Evolutionary conservation across 1,140 invertebrate genomes (phyloP).

Genomic region (Argopecten irradians): DNA sequence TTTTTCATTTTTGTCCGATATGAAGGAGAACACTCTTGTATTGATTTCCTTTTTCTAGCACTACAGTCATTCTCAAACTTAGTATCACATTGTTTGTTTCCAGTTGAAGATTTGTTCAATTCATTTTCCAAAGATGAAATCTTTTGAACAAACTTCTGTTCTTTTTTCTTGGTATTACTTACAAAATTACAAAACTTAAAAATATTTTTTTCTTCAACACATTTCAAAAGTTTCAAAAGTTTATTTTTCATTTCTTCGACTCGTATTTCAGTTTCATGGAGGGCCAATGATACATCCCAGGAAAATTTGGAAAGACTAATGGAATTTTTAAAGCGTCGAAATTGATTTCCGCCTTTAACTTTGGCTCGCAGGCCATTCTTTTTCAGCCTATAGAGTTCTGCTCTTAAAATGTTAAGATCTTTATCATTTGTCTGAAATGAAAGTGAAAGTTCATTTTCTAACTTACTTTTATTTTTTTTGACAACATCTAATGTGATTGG

Average conservation of each 20-base stretch:
- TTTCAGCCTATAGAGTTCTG: not conserved
- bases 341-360: not conserved
- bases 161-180: not conserved
- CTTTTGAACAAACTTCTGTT: not conserved
- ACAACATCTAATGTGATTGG: not conserved
- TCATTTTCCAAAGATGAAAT: not conserved
- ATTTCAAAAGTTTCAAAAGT: not conserved
- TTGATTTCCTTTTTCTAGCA: not conserved
- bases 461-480: not conserved
- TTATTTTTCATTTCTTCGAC: not conserved
- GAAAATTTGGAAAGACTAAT: not conserved
- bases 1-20: not conserved
- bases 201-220: not conserved
- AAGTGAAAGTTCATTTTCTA: not conserved
- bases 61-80: not conserved
- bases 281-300: not conserved
- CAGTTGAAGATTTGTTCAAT: not conserved
- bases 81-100: not conserved
- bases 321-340: not conserved
- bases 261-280: not conserved
- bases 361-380: not conserved
- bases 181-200: constrained; percentile 8
- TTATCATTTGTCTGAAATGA: not conserved
- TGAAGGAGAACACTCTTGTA: not conserved
- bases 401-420: not conserved